Conservation (phyloP, 2,113 vertebrate species). For the Fulmarus glacialis region DNA sequence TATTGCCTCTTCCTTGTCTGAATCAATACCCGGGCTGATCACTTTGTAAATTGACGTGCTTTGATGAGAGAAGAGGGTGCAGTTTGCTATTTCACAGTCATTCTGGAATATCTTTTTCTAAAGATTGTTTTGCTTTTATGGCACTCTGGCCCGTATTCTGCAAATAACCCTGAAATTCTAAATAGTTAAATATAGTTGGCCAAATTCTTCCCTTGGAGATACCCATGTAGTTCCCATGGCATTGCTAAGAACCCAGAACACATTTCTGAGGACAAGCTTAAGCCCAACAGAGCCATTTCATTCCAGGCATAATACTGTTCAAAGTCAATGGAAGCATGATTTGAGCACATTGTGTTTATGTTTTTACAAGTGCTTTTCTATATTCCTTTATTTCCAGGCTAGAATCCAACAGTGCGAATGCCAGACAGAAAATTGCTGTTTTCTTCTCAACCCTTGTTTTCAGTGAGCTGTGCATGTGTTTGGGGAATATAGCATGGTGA, state of each 20-base stretch:
- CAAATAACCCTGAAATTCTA: slow-evolving; percentile 46
- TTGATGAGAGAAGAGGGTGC: slow-evolving; percentile 51
- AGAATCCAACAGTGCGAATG: not conserved
- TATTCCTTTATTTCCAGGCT: slow-evolving; percentile 43
- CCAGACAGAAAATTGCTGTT: not conserved
- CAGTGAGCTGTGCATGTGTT: not conserved
- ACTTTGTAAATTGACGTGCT: not conserved
- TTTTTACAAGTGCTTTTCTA: slow-evolving; percentile 60
- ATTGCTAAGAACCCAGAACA: not conserved
- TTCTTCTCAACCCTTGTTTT: slow-evolving; percentile 15
- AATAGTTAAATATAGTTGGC: slow-evolving; percentile 38
- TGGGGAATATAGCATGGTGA: not conserved
- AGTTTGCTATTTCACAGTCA: slow-evolving; percentile 31
- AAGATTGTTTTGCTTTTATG: slow-evolving; percentile 54
- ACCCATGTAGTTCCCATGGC: not conserved
- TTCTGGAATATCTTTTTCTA: slow-evolving; percentile 51
- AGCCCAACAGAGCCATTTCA: slow-evolving; percentile 43
- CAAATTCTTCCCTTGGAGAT: slow-evolving; percentile 41
- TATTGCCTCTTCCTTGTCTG: slow-evolving; percentile 28
- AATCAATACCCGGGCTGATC: slow-evolving; percentile 25
- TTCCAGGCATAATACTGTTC: slow-evolving; percentile 44
- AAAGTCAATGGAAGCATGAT: slow-evolving; percentile 56
- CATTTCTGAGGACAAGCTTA: slow-evolving; percentile 32
- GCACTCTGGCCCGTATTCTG: not conserved
- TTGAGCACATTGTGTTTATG: slow-evolving; percentile 11